Evolutionary conservation across 2,113 vertebrate species (phyloP).

Genomic region (Epinephelus fuscoguttatus): DNA sequence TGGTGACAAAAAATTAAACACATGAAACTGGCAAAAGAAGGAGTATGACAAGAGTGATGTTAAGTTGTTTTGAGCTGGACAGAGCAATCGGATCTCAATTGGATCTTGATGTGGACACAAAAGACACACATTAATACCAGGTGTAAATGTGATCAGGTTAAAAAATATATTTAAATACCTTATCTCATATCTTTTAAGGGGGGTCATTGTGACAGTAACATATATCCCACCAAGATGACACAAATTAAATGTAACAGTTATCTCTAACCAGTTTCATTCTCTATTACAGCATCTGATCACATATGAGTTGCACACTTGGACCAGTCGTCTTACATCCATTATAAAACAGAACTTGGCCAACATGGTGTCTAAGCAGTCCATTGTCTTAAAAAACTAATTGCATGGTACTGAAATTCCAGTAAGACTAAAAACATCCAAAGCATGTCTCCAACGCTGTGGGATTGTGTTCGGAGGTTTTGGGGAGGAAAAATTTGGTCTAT

Average conservation of each 20-base stretch:
- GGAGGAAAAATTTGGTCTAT: slow-evolving; percentile 45
- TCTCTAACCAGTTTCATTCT: neutral
- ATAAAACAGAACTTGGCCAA: slow-evolving; percentile 19
- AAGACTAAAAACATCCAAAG: slow-evolving; percentile 52
- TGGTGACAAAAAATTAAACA: too few relatives aligned
- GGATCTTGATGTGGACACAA: too few relatives aligned
- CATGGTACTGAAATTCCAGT: slow-evolving; percentile 50
- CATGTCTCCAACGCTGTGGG: slow-evolving; percentile 31
- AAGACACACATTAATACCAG: too few relatives aligned
- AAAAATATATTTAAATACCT: too few relatives aligned
- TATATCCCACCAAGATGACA: slow-evolving; percentile 24
- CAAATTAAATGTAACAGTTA: slow-evolving; percentile 19
- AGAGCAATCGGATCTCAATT: too few relatives aligned
- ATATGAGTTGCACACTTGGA: neutral
- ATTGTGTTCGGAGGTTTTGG: slow-evolving; percentile 44
- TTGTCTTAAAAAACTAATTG: slow-evolving; percentile 67
- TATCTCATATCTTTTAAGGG: too few relatives aligned
- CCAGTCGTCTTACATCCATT: slow-evolving; percentile 18
- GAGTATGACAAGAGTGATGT: too few relatives aligned
- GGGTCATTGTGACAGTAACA: neutral
- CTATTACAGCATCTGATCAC: neutral
- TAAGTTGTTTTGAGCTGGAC: too few relatives aligned
- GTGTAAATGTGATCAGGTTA: too few relatives aligned
- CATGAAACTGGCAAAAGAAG: too few relatives aligned
- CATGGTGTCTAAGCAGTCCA: slow-evolving; percentile 14